Conservation (phyloP, 2,888 invertebrate species). For the Campoplex nolae region DNA sequence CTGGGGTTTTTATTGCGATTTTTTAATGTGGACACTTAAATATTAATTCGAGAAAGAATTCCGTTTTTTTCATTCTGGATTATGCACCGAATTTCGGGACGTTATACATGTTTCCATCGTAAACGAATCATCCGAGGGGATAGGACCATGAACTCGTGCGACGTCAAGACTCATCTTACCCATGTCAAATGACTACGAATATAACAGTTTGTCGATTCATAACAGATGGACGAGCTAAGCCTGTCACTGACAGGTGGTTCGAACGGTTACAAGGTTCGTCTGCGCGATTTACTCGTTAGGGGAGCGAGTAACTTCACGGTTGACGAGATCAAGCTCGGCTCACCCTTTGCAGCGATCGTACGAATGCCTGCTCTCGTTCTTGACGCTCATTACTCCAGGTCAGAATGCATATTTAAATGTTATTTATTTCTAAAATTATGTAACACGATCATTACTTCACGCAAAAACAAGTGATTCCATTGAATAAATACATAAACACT, state of each 20-base stretch:
- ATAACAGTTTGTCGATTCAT: conserved; percentile 54
- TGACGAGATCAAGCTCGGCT: conserved; percentile 85
- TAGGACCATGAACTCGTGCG: background rate
- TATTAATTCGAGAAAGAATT: no score
- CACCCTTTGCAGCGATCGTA: conserved; percentile 88
- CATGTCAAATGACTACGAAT: background rate
- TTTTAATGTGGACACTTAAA: background rate
- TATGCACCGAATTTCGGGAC: no score
- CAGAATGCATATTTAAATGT: conserved; percentile 17
- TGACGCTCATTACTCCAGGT: conserved; percentile 87
- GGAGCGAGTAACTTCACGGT: conserved; percentile 85
- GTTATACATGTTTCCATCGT: no score
- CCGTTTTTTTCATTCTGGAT: no score
- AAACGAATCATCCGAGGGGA: background rate
- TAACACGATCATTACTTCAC: background rate
- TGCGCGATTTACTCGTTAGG: conserved; percentile 84
- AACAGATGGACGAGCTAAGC: conserved; percentile 85
- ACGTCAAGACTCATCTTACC: background rate
- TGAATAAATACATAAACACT: no score
- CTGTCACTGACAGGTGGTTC: conserved; percentile 85
- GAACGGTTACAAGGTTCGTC: conserved; percentile 85
- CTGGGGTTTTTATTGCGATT: background rate
- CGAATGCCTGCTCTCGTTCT: conserved; percentile 88
- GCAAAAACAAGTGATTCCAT: no score
- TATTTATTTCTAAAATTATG: background rate